phyloP scores from a whole-genome alignment of 2,797 vertebrate genomes.

The Labroides dimidiatus region DNA sequence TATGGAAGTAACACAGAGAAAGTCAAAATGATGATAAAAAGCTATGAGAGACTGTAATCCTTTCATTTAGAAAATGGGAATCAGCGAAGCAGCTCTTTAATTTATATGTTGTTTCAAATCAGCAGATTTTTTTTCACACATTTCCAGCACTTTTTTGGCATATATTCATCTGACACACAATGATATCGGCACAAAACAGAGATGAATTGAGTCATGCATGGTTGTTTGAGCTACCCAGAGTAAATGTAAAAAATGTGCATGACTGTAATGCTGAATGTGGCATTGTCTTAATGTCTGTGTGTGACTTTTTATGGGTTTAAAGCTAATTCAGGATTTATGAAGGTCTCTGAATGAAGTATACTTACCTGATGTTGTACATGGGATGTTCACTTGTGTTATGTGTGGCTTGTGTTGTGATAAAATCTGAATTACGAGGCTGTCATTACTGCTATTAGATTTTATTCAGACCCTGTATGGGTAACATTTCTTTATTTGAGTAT shows the following conservation, averaged over 20 bases:
- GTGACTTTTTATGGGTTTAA: conserved; percentile 52
- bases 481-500: not conserved
- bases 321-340: conserved; percentile 48
- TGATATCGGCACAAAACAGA: conserved; percentile 77
- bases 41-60: conserved; percentile 76
- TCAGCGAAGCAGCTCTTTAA: conserved; percentile 82
- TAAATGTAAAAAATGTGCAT: conserved; percentile 85
- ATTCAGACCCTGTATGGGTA: not conserved
- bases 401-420: not conserved
- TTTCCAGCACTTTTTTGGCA: conserved; percentile 76
- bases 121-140: conserved; percentile 79
- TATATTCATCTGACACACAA: conserved; percentile 80
- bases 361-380: conserved; percentile 23
- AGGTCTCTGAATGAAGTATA: conserved; percentile 58
- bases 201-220: conserved; percentile 88
- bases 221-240: conserved; percentile 80
- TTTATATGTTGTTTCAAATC: conserved; percentile 85
- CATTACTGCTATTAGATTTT: not conserved
- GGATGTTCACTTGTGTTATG: not conserved
- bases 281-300: conserved; percentile 74
- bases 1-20: conserved; percentile 49
- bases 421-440: not conserved
- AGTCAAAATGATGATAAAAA: conserved; percentile 78
- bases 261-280: conserved; percentile 82
- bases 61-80: conserved; percentile 81